Percentiles rank a stretch among this genome's conserved stretches.
Evolutionary conservation across 2,888 invertebrate genomes (phyloP).

Genomic region (Melanotus villosus): DNA sequence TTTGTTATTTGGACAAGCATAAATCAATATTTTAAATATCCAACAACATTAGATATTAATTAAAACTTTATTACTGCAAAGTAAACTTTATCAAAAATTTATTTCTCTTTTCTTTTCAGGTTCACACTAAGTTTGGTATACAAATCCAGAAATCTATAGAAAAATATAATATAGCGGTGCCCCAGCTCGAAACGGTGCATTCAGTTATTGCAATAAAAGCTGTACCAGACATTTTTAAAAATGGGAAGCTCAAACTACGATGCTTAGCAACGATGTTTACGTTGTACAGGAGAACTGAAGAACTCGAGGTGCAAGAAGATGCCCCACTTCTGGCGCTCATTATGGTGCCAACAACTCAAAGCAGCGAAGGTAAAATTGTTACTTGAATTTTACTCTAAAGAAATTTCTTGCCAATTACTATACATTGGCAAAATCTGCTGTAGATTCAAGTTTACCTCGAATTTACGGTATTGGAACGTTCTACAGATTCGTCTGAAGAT

Average conservation of each 20-base stretch:
- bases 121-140: constrained; percentile 55
- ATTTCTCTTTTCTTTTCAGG: constrained; percentile 51
- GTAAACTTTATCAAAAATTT: too few relatives aligned
- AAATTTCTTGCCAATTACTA: too few relatives aligned
- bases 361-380: constrained; percentile 61
- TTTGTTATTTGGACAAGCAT: too few relatives aligned
- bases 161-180: constrained; percentile 58
- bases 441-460: too few relatives aligned
- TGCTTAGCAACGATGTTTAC: constrained; percentile 65
- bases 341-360: constrained; percentile 62
- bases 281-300: constrained; percentile 61
- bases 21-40: too few relatives aligned
- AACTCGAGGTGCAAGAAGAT: constrained; percentile 63
- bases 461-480: too few relatives aligned
- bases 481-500: too few relatives aligned
- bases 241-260: constrained; percentile 62
- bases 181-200: constrained; percentile 61
- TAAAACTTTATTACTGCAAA: too few relatives aligned
- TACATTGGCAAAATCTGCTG: too few relatives aligned
- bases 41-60: too few relatives aligned
- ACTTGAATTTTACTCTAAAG: too few relatives aligned
- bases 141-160: constrained; percentile 59
- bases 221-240: constrained; percentile 62
- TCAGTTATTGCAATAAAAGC: constrained; percentile 62
- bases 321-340: constrained; percentile 64